These are phyloP conservation scores for Corapipo altera DNA, from an alignment of 2,113 vertebrate species.

Conservation along the genomic window DNA sequence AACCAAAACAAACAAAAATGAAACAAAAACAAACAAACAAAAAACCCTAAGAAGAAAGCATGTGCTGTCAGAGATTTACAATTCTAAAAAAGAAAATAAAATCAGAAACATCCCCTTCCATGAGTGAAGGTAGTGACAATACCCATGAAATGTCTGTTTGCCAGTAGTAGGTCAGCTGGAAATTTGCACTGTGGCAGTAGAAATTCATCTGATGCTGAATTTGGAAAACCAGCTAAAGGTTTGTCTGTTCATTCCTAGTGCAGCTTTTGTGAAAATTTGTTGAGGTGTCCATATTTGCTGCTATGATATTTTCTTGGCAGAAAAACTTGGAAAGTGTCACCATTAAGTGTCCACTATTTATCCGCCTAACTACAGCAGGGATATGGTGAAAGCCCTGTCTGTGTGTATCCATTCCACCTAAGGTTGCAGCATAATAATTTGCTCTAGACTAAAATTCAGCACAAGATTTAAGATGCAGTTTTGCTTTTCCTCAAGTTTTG, in stretches of 20 bases:
- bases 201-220: background rate
- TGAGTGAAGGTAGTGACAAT: background rate
- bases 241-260: background rate
- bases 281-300: background rate
- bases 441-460: conserved; percentile 38
- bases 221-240: conserved; percentile 31
- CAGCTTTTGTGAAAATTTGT: background rate
- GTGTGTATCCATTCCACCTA: background rate
- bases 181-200: background rate
- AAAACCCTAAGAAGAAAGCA: background rate
- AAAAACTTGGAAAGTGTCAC: conserved; percentile 28
- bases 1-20: background rate
- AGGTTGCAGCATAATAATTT: background rate
- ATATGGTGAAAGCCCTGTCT: background rate
- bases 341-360: conserved; percentile 3
- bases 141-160: background rate
- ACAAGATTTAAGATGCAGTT: background rate
- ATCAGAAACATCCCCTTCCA: background rate
- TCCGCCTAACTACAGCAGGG: background rate
- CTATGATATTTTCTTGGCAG: background rate
- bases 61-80: background rate
- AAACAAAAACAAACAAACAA: background rate
- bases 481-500: conserved; percentile 43
- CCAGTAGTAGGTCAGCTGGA: background rate
- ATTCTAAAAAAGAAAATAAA: background rate